Percentiles rank a stretch among this genome's conserved stretches.
phyloP scores from a whole-genome alignment of 53 echinoderm and acorn worm genomes.

The Echinarachnius parma region DNA sequence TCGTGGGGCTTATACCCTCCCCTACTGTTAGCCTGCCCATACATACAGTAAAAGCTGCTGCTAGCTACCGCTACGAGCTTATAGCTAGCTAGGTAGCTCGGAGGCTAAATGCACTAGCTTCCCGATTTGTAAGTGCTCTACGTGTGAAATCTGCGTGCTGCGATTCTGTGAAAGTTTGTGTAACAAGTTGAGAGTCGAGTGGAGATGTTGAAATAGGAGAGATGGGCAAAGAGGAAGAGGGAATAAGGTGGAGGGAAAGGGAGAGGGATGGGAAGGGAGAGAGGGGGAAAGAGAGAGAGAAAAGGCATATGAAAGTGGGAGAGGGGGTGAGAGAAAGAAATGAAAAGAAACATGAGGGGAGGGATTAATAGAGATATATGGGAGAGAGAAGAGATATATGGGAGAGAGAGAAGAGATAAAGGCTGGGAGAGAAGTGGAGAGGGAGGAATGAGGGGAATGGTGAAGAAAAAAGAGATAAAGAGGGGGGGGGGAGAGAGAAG shows the following conservation, averaged over 20 bases:
- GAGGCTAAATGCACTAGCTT: too few relatives aligned
- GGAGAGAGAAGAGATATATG: background rate
- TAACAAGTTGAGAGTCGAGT: background rate
- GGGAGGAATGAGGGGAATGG: background rate
- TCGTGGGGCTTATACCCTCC: too few relatives aligned
- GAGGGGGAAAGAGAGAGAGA: background rate
- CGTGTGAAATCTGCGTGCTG: too few relatives aligned
- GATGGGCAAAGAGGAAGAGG: background rate
- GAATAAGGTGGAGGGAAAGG: background rate
- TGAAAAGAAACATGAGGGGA: background rate
- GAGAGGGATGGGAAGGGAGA: background rate
- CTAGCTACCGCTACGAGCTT: too few relatives aligned
- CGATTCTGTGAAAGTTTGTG: too few relatives aligned
- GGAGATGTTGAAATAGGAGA: background rate
- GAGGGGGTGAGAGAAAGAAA: background rate
- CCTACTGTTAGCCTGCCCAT: too few relatives aligned
- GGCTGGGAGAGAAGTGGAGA: background rate
- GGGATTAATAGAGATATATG: background rate
- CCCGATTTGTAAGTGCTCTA: too few relatives aligned
- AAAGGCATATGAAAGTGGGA: background rate
- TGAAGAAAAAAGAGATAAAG: background rate
- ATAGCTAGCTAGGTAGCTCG: too few relatives aligned
- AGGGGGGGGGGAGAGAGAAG: background rate
- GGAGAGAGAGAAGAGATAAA: background rate
- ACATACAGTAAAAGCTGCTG: too few relatives aligned